phyloP scores from a whole-genome alignment of 1,140 invertebrate species.

The Bathynomus jamesi region DNA sequence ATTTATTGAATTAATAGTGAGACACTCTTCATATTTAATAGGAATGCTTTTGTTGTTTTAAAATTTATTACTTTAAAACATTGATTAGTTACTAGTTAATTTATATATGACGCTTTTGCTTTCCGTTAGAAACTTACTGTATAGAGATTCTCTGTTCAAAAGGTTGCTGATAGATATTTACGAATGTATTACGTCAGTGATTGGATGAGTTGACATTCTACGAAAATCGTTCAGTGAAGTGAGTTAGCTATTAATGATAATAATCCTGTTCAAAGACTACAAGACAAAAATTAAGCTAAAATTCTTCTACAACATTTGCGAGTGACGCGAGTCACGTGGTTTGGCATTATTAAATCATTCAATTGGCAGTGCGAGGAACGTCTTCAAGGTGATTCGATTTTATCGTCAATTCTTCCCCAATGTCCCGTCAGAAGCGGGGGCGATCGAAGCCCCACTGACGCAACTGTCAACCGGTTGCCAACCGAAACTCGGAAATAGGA shows the following conservation, averaged over 20 bases:
- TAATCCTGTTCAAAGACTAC: neutral
- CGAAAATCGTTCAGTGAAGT: too few species aligned
- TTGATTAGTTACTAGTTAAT: neutral
- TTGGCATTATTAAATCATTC: neutral
- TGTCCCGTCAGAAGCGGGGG: neutral
- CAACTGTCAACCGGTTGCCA: neutral
- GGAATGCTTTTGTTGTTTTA: neutral
- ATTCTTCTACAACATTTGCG: neutral
- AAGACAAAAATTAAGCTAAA: neutral
- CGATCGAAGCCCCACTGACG: neutral
- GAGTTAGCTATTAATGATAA: neutral
- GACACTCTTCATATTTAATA: neutral
- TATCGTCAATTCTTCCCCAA: neutral
- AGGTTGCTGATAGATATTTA: neutral
- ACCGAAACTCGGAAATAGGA: neutral
- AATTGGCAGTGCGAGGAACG: neutral
- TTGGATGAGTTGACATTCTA: too few species aligned
- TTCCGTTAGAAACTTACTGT: neutral
- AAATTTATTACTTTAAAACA: neutral
- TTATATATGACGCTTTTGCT: too few species aligned
- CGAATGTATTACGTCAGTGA: too few species aligned
- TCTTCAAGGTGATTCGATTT: neutral
- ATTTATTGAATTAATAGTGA: neutral
- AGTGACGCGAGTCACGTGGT: neutral
- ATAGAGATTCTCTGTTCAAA: neutral